These are phyloP conservation scores for Odontophorus gujanensis DNA, from an alignment of 2,113 vertebrate species.

Conservation along the genomic window DNA sequence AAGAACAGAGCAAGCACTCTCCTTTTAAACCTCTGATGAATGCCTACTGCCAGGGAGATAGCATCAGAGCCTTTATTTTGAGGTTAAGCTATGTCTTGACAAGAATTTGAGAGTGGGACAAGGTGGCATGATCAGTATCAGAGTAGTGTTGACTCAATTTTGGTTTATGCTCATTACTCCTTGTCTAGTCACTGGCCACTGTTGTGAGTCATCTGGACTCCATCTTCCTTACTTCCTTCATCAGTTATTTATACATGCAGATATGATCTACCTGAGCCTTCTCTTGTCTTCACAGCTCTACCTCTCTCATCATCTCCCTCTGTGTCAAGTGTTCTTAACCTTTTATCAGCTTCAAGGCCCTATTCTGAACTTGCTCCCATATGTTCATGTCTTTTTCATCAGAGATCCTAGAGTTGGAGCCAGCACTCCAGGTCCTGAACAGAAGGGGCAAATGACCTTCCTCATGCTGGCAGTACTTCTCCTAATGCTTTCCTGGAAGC, in stretches of 20 bases:
- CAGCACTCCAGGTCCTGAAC: accelerated
- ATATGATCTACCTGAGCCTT: neutral
- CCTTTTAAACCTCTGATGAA: neutral
- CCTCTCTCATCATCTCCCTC: neutral
- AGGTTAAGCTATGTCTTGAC: neutral
- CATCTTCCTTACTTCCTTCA: neutral
- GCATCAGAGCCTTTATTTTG: neutral
- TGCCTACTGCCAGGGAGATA: neutral
- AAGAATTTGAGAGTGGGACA: neutral
- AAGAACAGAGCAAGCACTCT: neutral
- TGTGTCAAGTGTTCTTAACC: neutral
- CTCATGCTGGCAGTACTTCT: neutral
- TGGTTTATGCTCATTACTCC: neutral
- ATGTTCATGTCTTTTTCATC: neutral
- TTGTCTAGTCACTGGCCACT: neutral
- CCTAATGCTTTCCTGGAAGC: too few species aligned
- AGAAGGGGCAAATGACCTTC: neutral
- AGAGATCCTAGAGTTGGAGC: neutral
- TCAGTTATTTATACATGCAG: neutral
- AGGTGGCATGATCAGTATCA: neutral
- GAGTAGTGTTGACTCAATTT: neutral
- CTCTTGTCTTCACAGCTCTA: neutral
- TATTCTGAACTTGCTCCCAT: neutral
- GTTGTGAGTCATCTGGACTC: neutral
- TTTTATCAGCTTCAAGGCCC: neutral